Evolutionary conservation across 2,113 vertebrate genomes (phyloP), one percentile per base, ranked within the genome.

Genomic region (Polypterus senegalus): DNA sequence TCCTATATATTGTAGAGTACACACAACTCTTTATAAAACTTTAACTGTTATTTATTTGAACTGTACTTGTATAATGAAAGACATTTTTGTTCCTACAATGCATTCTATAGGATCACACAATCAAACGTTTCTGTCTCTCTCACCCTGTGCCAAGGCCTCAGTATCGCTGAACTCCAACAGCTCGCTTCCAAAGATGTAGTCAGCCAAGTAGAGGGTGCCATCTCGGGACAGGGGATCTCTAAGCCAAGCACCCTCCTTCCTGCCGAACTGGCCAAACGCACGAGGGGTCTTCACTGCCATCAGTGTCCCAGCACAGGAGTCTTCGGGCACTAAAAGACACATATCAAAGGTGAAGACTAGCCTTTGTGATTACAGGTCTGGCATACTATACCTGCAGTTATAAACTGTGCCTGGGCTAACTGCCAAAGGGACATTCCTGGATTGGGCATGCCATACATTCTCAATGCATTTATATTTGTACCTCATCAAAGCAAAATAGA

Each of bases 131-230:
- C 5, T 5, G 4, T 11, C 5, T 9, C 43, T 5, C 48, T 60
- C 51, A 65, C 63, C 63, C 58, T 46, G 51, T 53, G 9, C 48
- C 57, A 65, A 54, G 45, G 58, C 48, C 27, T 59, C 58, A 9
- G 48, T 45, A 45, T 7, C 58, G 4, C 27, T 53, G 49, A 65
- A 65, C 58, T 65, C 63, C 11, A 61, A 43, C 49, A 65, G 59
- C 5, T 10, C 54, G 58, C 57, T 65, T 3, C 63, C 63, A 7
- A 60, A 61, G 45, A 59, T 45, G 6, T 46, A 48, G 48, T 54
- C 49, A 49, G 63, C 63, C 5, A 65, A 9, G 6, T 65, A 65
- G 48, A 65, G 4, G 4, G 51, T 4, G 9, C 58, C 49, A 47
- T 54, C 54, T 9, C 48, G 48, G 58, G 10, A 7, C 11, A 47